A percentile compares a stretch with the other conserved stretches of the same genome.
Conservation (phyloP, 64 coral and sea anemone species). For the Pachyseris speciosa region DNA sequence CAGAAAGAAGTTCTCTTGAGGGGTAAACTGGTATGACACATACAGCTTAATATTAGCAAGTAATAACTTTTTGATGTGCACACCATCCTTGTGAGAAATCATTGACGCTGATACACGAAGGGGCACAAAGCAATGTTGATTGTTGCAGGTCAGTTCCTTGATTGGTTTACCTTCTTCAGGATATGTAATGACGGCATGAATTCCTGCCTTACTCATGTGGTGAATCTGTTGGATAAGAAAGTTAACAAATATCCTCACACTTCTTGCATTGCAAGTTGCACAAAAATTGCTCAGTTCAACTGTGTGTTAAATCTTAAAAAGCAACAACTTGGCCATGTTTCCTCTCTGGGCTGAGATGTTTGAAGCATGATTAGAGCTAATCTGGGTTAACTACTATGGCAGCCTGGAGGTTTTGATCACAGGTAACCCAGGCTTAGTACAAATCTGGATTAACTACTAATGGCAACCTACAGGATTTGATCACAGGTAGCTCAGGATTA, state of each 20-base stretch:
- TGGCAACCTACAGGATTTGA: too few species aligned
- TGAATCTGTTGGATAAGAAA: conserved; percentile 66
- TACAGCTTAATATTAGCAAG: conserved; percentile 52
- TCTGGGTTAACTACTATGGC: too few species aligned
- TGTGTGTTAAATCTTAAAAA: too few species aligned
- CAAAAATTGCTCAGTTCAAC: too few species aligned
- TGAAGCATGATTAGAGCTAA: too few species aligned
- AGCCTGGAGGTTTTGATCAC: too few species aligned
- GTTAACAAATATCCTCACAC: neutral
- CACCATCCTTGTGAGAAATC: conserved; percentile 78
- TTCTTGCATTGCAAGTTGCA: too few species aligned
- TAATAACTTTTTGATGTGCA: conserved; percentile 67
- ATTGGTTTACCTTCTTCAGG: conserved; percentile 60
- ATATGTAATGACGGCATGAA: conserved; percentile 69
- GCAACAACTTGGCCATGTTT: too few species aligned
- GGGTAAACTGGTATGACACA: conserved; percentile 88
- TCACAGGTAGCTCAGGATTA: too few species aligned
- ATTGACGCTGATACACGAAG: conserved; percentile 82
- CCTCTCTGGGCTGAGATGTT: too few species aligned
- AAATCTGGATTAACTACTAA: too few species aligned
- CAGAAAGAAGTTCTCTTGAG: conserved; percentile 96
- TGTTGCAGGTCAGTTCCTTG: conserved; percentile 73
- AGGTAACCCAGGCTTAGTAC: too few species aligned
- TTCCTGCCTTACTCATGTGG: conserved; percentile 70
- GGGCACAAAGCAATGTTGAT: conserved; percentile 81